A percentile compares a stretch with the other conserved stretches of the same genome.
Conservation (phyloP, 1,140 invertebrate species). For the Cydia strobilella region DNA sequence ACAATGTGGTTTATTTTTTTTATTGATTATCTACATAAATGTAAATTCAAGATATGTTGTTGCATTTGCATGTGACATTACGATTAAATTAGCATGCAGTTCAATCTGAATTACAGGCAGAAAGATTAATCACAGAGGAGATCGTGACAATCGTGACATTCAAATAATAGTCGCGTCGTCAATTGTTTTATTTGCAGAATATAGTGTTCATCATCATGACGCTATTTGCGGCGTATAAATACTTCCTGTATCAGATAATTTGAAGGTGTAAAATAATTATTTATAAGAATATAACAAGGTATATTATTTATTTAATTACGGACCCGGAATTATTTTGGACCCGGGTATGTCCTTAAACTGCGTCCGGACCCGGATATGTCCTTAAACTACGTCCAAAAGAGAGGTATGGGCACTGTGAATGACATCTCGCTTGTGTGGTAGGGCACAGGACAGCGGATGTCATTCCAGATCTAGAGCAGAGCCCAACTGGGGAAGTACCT, state of each 20-base stretch:
- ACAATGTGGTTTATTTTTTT: slow-evolving; percentile 61
- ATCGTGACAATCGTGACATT: slow-evolving; percentile 31
- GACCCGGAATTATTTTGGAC: too few relatives aligned
- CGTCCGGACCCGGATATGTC: too few relatives aligned
- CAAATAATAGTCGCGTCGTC: slow-evolving; percentile 27
- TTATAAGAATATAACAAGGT: neutral
- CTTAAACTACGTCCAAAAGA: too few relatives aligned
- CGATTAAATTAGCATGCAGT: slow-evolving; percentile 16
- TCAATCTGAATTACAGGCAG: slow-evolving; percentile 26
- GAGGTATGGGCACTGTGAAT: too few relatives aligned
- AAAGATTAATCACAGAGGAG: slow-evolving; percentile 4
- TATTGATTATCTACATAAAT: slow-evolving; percentile 33
- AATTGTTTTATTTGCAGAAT: slow-evolving; percentile 22
- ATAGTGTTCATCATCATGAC: neutral
- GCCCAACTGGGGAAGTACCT: too few relatives aligned
- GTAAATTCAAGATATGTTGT: neutral
- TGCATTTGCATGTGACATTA: slow-evolving; percentile 9
- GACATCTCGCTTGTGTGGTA: too few relatives aligned
- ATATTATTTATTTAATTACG: too few relatives aligned
- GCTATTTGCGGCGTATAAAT: neutral
- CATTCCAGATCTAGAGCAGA: too few relatives aligned
- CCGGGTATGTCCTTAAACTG: too few relatives aligned
- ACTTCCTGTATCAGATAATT: neutral
- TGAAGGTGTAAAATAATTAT: neutral
- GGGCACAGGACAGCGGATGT: too few relatives aligned